Evolutionary conservation across 2,888 invertebrate genomes (phyloP).

Genomic region (Incurvaria masculella): DNA sequence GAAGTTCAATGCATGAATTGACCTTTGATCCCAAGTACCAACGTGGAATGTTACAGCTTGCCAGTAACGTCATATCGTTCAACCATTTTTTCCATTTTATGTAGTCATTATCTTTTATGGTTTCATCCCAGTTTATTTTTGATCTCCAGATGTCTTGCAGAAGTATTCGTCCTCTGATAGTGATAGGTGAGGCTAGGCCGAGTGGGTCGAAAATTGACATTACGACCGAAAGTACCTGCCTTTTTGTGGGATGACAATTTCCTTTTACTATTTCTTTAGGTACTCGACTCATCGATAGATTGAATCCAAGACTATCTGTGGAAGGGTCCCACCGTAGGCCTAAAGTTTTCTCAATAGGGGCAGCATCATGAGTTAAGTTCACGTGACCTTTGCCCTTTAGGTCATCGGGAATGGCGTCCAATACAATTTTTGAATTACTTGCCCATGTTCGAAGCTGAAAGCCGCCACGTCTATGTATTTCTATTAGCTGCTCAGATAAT

Average conservation of each 20-base stretch:
- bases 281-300: constrained; percentile 7
- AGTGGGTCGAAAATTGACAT: constrained; percentile 3
- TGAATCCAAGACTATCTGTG: not conserved
- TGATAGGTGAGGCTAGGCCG: not conserved
- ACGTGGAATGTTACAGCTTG: too few species aligned
- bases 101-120: not conserved
- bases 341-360: not conserved
- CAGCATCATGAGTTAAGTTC: not conserved
- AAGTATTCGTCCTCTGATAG: not conserved
- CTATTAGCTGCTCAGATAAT: not conserved
- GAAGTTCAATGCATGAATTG: too few species aligned
- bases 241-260: not conserved
- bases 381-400: not conserved
- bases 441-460: not conserved
- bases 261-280: not conserved
- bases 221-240: not conserved
- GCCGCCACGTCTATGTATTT: not conserved
- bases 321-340: not conserved
- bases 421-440: not conserved
- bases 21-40: too few species aligned
- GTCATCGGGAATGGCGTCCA: not conserved
- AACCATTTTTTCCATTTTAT: not conserved
- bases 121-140: not conserved
- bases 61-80: too few species aligned
- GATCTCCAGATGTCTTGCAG: constrained; percentile 1